Conservation (phyloP, 2,888 invertebrate genomes). For the Epistrophe grossulariae region DNA sequence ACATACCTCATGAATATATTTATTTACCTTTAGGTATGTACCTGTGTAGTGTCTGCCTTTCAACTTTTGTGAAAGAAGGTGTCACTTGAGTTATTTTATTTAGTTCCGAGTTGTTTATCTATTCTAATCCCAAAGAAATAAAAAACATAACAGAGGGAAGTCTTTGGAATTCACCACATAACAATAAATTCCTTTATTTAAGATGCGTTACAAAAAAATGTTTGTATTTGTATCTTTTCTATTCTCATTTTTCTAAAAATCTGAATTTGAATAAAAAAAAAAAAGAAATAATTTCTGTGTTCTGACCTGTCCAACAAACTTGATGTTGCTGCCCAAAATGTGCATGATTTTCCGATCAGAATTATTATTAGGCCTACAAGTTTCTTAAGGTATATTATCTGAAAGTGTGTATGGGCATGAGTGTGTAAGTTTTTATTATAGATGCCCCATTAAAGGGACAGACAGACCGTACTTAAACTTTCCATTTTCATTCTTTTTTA, state of each 20-base stretch:
- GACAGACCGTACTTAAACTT: constrained; percentile 63
- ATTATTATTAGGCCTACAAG: constrained; percentile 29
- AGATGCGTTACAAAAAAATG: neutral
- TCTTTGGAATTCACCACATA: constrained; percentile 18
- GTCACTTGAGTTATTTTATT: constrained; percentile 44
- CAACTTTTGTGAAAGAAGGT: constrained; percentile 32
- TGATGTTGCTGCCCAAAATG: constrained; percentile 69
- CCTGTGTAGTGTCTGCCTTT: constrained; percentile 4
- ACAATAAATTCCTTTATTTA: neutral
- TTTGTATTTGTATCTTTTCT: neutral
- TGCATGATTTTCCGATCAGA: constrained; percentile 25
- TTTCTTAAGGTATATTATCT: constrained; percentile 3
- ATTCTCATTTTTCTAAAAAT: constrained; percentile 5
- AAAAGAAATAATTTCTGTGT: constrained; percentile 26
- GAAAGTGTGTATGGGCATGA: constrained; percentile 28
- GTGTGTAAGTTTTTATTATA: constrained; percentile 15
- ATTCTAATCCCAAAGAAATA: constrained; percentile 34
- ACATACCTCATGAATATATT: constrained; percentile 41
- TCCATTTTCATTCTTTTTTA: constrained; percentile 70
- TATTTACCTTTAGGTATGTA: constrained; percentile 18
- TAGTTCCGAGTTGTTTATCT: constrained; percentile 35
- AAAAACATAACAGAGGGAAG: constrained; percentile 1
- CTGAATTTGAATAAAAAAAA: neutral
- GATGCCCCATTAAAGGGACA: constrained; percentile 62
- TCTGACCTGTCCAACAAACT: constrained; percentile 74